Percentiles rank a stretch among this genome's conserved stretches.
phyloP scores from a whole-genome alignment of 2,888 invertebrate genomes.

The Sceliomorpha sp. region DNA sequence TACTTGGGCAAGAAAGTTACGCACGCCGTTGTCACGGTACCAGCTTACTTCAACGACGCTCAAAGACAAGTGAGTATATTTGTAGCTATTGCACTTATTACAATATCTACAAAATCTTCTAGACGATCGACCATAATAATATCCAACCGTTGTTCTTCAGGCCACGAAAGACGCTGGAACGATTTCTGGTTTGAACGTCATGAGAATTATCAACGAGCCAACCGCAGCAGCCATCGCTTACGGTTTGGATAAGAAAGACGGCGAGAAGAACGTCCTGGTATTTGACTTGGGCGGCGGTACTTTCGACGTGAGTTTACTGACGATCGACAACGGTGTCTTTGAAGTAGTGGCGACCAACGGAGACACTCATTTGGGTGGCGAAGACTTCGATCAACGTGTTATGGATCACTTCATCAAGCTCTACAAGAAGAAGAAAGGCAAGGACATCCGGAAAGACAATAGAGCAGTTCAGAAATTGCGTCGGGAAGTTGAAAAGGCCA shows the following conservation, averaged over 20 bases:
- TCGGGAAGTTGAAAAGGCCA: slow-evolving; percentile 98
- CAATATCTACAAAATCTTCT: slow-evolving; percentile 5
- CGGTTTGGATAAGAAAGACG: slow-evolving; percentile 97
- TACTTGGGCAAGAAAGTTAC: slow-evolving; percentile 95
- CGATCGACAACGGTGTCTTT: slow-evolving; percentile 99
- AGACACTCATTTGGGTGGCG: slow-evolving; percentile 98
- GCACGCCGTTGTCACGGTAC: slow-evolving; percentile 95
- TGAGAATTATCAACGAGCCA: slow-evolving; percentile 99
- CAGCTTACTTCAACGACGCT: slow-evolving; percentile 99
- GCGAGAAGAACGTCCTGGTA: slow-evolving; percentile 98
- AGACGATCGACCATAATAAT: too few relatives aligned
- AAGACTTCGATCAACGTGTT: slow-evolving; percentile 98
- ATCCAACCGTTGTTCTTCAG: too few relatives aligned
- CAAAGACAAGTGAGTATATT: slow-evolving; percentile 88
- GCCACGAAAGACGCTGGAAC: slow-evolving; percentile 99
- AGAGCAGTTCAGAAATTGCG: slow-evolving; percentile 97
- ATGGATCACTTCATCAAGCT: slow-evolving; percentile 99
- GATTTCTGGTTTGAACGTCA: slow-evolving; percentile 94
- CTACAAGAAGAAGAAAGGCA: slow-evolving; percentile 99
- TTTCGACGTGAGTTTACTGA: slow-evolving; percentile 98
- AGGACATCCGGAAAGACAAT: slow-evolving; percentile 96
- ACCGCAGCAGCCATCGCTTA: slow-evolving; percentile 98
- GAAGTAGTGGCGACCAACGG: slow-evolving; percentile 96
- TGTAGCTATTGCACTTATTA: too few relatives aligned
- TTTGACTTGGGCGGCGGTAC: slow-evolving; percentile 99